Percentiles rank a stretch among this genome's conserved stretches.
These are phyloP conservation scores for Peromyscus leucopus DNA, from an alignment of 2,113 vertebrate genomes.

Conservation along the genomic window DNA sequence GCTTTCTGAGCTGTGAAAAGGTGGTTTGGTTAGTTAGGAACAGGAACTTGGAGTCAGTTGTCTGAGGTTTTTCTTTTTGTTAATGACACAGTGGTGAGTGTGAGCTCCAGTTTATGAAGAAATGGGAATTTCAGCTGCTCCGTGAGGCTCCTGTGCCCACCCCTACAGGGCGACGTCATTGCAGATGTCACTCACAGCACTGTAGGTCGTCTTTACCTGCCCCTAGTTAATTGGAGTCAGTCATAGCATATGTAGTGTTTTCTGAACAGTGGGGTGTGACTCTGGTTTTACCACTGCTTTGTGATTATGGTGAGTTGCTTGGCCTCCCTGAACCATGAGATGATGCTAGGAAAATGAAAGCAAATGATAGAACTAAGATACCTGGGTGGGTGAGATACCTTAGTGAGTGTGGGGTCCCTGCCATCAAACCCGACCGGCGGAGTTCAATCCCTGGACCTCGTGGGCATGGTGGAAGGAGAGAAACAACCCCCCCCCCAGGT, in stretches of 20 bases:
- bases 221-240: not conserved
- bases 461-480: not conserved
- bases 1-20: not conserved
- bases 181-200: not conserved
- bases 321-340: slow-evolving; percentile 16
- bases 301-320: not conserved
- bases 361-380: not conserved
- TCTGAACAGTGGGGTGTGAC: slow-evolving; percentile 48
- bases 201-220: not conserved
- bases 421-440: not conserved
- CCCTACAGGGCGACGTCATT: not conserved
- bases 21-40: slow-evolving; percentile 42
- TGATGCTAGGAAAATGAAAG: slow-evolving; percentile 12
- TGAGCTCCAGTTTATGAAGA: not conserved
- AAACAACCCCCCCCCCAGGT: too few relatives aligned
- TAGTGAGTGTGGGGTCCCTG: not conserved
- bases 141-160: not conserved
- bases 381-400: not conserved
- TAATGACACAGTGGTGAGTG: not conserved
- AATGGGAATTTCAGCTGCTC: not conserved
- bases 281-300: slow-evolving; percentile 8
- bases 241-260: not conserved
- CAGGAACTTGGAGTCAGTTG: not conserved
- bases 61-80: not conserved
- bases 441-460: not conserved